Evolutionary conservation across 1,140 invertebrate species (phyloP).

Genomic region (Cydia splendana): DNA sequence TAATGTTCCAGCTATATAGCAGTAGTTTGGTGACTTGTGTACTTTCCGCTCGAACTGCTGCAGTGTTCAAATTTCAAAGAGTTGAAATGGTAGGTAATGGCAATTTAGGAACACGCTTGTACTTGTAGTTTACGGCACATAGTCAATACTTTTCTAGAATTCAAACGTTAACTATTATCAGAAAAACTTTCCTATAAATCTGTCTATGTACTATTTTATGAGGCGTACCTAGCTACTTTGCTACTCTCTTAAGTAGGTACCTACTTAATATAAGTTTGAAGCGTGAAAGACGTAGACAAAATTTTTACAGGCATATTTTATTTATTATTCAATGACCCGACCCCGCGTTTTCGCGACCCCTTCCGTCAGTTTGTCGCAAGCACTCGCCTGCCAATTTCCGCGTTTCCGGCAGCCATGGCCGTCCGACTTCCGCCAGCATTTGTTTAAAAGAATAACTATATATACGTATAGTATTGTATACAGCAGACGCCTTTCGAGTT

Average conservation of each 20-base stretch:
- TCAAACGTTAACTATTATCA: background rate
- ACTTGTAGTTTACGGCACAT: too few species aligned
- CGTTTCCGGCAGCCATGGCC: conserved; percentile 9
- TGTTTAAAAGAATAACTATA: conserved; percentile 8
- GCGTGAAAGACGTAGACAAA: background rate
- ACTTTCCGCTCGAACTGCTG: too few species aligned
- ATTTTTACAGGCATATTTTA: background rate
- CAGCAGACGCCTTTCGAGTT: background rate
- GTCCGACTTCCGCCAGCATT: conserved; percentile 1
- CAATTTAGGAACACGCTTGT: background rate
- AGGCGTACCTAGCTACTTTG: too few species aligned
- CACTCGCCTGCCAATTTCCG: conserved; percentile 25
- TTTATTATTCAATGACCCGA: conserved; percentile 6
- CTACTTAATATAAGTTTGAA: background rate
- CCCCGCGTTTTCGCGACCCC: background rate
- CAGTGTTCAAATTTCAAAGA: too few species aligned
- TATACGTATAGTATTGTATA: background rate
- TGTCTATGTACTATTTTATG: too few species aligned
- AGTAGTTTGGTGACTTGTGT: background rate
- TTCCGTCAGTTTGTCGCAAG: conserved; percentile 21
- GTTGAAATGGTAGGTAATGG: background rate
- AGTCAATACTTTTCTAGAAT: background rate
- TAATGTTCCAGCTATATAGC: too few species aligned
- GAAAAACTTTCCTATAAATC: background rate
- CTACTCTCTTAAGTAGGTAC: too few species aligned